These are phyloP conservation scores for Volucella zonaria DNA, from an alignment of 2,888 invertebrate species.

Conservation along the genomic window DNA sequence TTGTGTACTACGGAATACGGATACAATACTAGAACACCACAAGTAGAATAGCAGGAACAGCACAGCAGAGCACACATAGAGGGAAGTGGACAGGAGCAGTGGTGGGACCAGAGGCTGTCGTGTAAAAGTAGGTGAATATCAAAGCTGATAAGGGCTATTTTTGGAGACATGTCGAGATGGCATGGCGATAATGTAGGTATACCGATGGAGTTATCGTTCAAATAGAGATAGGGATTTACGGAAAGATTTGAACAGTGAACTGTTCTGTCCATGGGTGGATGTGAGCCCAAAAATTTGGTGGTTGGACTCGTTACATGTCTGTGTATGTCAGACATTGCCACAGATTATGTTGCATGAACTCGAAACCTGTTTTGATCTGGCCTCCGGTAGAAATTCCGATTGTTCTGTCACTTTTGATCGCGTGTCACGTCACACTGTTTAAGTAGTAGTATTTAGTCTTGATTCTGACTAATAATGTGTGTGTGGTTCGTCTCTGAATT, in stretches of 20 bases:
- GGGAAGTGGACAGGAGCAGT: neutral
- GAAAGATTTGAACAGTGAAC: constrained; percentile 2
- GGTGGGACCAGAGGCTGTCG: constrained; percentile 1
- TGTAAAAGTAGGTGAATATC: constrained; percentile 55
- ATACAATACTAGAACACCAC: too few relatives aligned
- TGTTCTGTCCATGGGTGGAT: neutral
- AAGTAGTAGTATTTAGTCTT: constrained; percentile 32
- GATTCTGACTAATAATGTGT: constrained; percentile 9
- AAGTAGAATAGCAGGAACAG: constrained; percentile 34
- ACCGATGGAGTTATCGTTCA: constrained; percentile 12
- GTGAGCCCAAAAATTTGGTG: too few relatives aligned
- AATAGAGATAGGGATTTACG: constrained; percentile 14
- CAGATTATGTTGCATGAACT: constrained; percentile 43
- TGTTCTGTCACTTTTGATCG: constrained; percentile 67
- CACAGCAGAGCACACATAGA: constrained; percentile 25
- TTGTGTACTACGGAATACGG: too few relatives aligned
- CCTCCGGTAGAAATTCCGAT: constrained; percentile 66
- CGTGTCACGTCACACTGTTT: constrained; percentile 68
- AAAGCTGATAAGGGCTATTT: constrained; percentile 58
- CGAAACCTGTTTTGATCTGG: constrained; percentile 64
- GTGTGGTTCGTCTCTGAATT: constrained; percentile 30
- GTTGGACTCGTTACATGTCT: neutral
- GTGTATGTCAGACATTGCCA: neutral
- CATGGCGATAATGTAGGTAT: constrained; percentile 45
- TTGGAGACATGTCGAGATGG: constrained; percentile 58